A percentile compares a stretch with the other conserved stretches of the same genome.
These are phyloP conservation scores for Araneus ventricosus DNA, from an alignment of 1,140 invertebrate species.

Conservation along the genomic window DNA sequence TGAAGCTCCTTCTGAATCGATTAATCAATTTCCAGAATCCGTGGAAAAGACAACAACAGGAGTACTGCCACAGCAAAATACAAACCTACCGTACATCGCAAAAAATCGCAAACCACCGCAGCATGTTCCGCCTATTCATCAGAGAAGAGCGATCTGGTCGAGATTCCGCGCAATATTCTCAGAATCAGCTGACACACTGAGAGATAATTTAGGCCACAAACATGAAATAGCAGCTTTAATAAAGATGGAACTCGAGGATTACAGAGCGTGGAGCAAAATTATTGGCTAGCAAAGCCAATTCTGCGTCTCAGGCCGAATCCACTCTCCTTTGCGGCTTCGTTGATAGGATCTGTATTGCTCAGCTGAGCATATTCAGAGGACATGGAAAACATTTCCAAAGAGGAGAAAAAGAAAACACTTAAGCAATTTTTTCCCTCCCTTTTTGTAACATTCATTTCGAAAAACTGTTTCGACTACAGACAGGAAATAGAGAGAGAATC, in stretches of 20 bases:
- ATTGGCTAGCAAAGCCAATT: neutral
- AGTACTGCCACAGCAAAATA: too few species aligned
- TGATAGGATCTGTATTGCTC: neutral
- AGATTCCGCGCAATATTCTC: neutral
- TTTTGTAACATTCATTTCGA: neutral
- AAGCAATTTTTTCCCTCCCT: neutral
- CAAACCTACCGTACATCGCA: too few species aligned
- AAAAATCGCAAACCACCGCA: too few species aligned
- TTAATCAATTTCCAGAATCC: too few species aligned
- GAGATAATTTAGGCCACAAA: slow-evolving; percentile 16
- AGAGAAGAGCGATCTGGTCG: neutral
- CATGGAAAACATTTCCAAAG: neutral
- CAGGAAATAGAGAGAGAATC: too few species aligned
- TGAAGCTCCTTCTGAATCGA: too few species aligned
- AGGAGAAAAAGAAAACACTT: neutral
- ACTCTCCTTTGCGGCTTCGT: neutral
- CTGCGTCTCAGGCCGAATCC: neutral
- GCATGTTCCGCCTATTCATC: too few species aligned
- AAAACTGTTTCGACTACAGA: neutral
- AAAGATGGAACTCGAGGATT: neutral
- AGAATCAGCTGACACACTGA: neutral
- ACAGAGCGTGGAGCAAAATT: neutral
- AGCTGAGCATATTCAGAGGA: neutral
- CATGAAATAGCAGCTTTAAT: slow-evolving; percentile 6
- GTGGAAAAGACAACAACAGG: too few species aligned